phyloP scores from a whole-genome alignment of 2,113 vertebrate genomes.

The Plecotus auritus region DNA sequence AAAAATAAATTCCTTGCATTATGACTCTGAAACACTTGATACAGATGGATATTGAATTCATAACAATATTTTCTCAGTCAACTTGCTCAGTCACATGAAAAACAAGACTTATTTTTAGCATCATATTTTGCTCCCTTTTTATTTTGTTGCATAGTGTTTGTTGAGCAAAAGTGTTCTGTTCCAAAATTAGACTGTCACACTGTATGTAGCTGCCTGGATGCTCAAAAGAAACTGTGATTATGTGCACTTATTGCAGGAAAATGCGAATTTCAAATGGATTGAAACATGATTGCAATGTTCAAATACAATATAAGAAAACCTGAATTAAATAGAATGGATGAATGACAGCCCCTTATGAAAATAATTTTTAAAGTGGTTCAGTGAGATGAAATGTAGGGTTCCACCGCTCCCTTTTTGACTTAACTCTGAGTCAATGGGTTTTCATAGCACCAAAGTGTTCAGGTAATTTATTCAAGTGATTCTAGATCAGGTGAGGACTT shows the following conservation, averaged over 20 bases:
- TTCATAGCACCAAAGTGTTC: not conserved
- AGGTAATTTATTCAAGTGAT: not conserved
- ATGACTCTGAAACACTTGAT: not conserved
- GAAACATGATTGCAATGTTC: not conserved
- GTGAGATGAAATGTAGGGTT: not conserved
- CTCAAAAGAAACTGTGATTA: slow-evolving; percentile 45
- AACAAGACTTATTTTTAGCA: slow-evolving; percentile 65
- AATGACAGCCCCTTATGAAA: not conserved
- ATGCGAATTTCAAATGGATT: not conserved
- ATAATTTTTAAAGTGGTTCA: not conserved
- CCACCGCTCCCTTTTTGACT: not conserved
- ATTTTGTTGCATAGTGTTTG: slow-evolving; percentile 61
- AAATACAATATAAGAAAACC: not conserved
- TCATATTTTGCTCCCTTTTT: slow-evolving; percentile 45
- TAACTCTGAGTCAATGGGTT: not conserved
- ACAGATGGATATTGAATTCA: not conserved
- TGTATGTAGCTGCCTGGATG: slow-evolving; percentile 23
- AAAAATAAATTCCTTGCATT: not conserved
- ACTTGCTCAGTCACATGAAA: slow-evolving; percentile 58
- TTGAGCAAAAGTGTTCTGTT: slow-evolving; percentile 56
- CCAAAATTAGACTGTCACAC: slow-evolving; percentile 64
- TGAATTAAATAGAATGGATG: not conserved
- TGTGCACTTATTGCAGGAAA: slow-evolving; percentile 19
- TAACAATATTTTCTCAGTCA: slow-evolving; percentile 45
- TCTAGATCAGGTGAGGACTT: not conserved